Evolutionary conservation across 2,113 vertebrate species (phyloP).

Genomic region (Sialia sialis): DNA sequence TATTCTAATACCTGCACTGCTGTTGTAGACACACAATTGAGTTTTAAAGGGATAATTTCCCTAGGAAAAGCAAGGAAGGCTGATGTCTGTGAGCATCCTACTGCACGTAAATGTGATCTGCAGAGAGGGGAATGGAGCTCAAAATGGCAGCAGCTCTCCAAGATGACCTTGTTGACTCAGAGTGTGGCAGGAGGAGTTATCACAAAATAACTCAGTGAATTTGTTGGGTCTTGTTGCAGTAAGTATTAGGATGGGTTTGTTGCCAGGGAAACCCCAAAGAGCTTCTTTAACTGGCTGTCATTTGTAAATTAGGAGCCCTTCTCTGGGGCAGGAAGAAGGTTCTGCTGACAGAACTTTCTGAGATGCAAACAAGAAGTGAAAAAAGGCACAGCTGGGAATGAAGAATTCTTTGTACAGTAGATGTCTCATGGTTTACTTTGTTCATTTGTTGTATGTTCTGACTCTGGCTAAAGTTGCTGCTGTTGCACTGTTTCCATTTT

Average conservation of each 20-base stretch:
- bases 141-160: not conserved
- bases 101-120: not conserved
- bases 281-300: not conserved
- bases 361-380: not conserved
- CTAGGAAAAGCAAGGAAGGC: not conserved
- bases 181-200: not conserved
- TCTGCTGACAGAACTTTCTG: not conserved
- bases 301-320: not conserved
- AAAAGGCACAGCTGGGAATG: not conserved
- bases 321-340: not conserved
- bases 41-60: not conserved
- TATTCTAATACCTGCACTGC: not conserved
- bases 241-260: not conserved
- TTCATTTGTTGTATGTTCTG: not conserved
- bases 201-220: not conserved
- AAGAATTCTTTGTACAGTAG: not conserved
- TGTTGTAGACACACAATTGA: not conserved
- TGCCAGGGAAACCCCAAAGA: not conserved
- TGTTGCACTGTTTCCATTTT: not conserved
- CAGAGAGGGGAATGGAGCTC: not conserved
- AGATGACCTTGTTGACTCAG: not conserved
- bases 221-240: not conserved
- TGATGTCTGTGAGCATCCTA: not conserved
- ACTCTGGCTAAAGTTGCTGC: not conserved
- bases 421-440: not conserved